These are phyloP conservation scores for Heliconius ethilla DNA, from an alignment of 2,888 invertebrate genomes.

Conservation along the genomic window DNA sequence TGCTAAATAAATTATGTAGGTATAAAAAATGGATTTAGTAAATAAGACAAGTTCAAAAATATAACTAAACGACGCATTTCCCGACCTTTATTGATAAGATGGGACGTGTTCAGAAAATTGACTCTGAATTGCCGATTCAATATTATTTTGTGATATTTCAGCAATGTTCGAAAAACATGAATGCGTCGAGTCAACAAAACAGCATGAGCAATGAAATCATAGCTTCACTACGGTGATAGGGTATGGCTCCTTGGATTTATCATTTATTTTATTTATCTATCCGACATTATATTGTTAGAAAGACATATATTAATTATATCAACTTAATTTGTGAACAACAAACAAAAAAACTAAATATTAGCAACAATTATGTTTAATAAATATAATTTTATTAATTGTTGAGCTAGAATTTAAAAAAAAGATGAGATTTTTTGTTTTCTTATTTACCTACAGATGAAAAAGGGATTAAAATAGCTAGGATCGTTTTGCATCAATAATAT, in stretches of 20 bases:
- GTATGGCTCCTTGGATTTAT: slow-evolving; percentile 67
- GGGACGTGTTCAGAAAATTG: slow-evolving; percentile 17
- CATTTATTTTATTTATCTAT: slow-evolving; percentile 70
- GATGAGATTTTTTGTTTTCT: too few species aligned
- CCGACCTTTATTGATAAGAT: slow-evolving; percentile 15
- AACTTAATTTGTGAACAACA: background rate
- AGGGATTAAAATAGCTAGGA: too few species aligned
- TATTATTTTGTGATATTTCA: slow-evolving; percentile 57
- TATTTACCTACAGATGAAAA: too few species aligned
- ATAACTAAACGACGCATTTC: slow-evolving; percentile 12
- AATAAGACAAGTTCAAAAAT: background rate
- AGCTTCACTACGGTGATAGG: slow-evolving; percentile 80
- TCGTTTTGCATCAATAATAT: too few species aligned
- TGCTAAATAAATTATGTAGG: background rate
- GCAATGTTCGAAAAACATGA: slow-evolving; percentile 80
- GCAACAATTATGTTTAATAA: too few species aligned
- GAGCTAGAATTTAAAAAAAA: too few species aligned
- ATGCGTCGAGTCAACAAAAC: slow-evolving; percentile 78
- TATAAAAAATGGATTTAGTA: background rate
- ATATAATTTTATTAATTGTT: too few species aligned
- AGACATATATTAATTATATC: background rate
- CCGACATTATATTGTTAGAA: slow-evolving; percentile 57
- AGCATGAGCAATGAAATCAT: slow-evolving; percentile 79
- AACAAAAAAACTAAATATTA: background rate
- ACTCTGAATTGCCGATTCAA: slow-evolving; percentile 18